Evolutionary conservation across 2,113 vertebrate species (phyloP).

Genomic region (Embiotoca jacksoni): DNA sequence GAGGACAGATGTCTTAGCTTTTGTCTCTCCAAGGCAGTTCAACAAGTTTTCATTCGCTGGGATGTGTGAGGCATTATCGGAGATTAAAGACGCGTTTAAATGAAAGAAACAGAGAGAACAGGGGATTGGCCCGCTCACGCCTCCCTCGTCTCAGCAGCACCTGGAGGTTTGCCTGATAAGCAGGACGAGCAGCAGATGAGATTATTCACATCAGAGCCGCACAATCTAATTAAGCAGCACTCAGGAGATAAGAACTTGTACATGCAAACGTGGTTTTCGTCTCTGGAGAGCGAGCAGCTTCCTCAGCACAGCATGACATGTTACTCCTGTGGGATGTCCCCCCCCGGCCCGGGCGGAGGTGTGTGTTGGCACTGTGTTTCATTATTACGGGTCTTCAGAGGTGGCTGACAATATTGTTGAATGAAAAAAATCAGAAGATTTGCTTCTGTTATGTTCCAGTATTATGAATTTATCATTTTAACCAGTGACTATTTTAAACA

Average conservation of each 20-base stretch:
- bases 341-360: not conserved
- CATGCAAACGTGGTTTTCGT: conserved; percentile 48
- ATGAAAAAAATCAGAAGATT: too few relatives aligned
- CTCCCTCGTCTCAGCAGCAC: conserved; percentile 28
- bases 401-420: too few relatives aligned
- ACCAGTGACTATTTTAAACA: too few relatives aligned
- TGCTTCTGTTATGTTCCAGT: too few relatives aligned
- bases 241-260: conserved; percentile 35
- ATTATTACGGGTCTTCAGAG: too few relatives aligned
- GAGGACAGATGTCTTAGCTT: not conserved
- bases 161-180: conserved; percentile 49
- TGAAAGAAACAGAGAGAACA: not conserved
- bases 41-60: not conserved
- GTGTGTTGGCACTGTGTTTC: too few relatives aligned
- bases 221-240: conserved; percentile 65
- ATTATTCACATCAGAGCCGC: conserved; percentile 62
- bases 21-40: too few relatives aligned
- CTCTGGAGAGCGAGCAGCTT: conserved; percentile 6
- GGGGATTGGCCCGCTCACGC: not conserved
- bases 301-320: not conserved
- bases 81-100: not conserved
- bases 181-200: conserved; percentile 36
- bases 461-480: too few relatives aligned
- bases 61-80: not conserved
- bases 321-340: not conserved